Conservation (phyloP, 2,797 vertebrate species). For the Kryptolebias ocellatus region DNA sequence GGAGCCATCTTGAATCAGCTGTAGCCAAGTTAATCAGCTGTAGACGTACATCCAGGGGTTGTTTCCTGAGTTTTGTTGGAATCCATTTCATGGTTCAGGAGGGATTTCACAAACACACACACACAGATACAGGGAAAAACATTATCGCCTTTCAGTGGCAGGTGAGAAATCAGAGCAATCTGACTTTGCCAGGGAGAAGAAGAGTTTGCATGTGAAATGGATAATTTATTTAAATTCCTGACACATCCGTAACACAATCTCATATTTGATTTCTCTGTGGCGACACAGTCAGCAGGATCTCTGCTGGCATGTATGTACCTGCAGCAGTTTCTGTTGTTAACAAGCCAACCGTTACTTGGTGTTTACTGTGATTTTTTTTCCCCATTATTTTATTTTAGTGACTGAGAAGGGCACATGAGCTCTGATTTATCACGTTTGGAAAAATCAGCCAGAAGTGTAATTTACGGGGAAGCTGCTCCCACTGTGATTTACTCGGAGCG, state of each 20-base stretch:
- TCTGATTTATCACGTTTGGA: constrained; percentile 5
- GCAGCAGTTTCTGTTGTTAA: constrained; percentile 85
- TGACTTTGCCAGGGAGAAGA: neutral
- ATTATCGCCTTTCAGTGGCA: too few relatives aligned
- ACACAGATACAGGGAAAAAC: too few relatives aligned
- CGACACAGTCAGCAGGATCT: constrained; percentile 49
- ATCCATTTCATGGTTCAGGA: too few relatives aligned
- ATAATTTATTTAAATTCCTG: constrained; percentile 17
- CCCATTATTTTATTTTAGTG: constrained; percentile 12
- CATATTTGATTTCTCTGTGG: constrained; percentile 40
- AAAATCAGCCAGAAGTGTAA: neutral
- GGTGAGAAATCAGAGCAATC: too few relatives aligned
- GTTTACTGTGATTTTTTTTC: constrained; percentile 35
- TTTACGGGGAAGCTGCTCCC: neutral
- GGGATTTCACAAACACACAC: too few relatives aligned
- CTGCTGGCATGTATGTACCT: constrained; percentile 77
- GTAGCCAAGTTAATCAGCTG: too few relatives aligned
- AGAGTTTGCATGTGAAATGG: neutral
- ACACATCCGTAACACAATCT: neutral
- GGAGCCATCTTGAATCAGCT: too few relatives aligned
- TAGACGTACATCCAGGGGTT: too few relatives aligned
- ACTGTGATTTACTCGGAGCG: neutral
- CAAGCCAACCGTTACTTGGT: constrained; percentile 67
- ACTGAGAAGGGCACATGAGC: constrained; percentile 11
- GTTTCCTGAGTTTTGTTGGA: too few relatives aligned